Evolutionary conservation across 2,797 vertebrate genomes (phyloP), one percentile per base, ranked within the genome.

Genomic region (Anas capensis): DNA sequence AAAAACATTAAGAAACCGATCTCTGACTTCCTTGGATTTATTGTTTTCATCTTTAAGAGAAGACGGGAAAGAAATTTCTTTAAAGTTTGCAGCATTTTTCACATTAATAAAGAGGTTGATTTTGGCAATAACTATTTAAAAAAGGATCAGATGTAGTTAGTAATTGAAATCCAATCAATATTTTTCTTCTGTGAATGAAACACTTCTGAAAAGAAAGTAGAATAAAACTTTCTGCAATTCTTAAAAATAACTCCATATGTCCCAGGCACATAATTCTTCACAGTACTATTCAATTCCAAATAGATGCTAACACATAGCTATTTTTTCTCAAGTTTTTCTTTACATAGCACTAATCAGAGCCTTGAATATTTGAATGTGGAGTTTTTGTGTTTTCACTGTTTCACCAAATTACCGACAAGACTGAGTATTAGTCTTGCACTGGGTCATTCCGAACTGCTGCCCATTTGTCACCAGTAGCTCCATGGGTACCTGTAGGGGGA

Each of bases 1-100:
- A 88, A 93, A 44, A 5, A 72, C 56, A 78, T 70, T 53, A 36
- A 69, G 83, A 76, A 90, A n/a, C 56, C 91, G 81, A 80, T 87
- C 15, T 7, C 33, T 57, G 38, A 70, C 27, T 49, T 24, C 10
- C 94, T 80, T 72, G 31, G 31, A 62, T 88, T 87, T 75, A 24
- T 42, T 92, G 46, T 83, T 86, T 51, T 86, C 33, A 31, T 40
- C 3, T 89, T 27, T 70, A 79, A 33, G 8, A 80, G 11, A 9
- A 86, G 5, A 53, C 65, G 29, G 44, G 40, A 86, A 94, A 86
- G 15, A 83, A 82, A 77, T 8, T 29, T 54, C 56, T 5, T 65
- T 72, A 44, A 72, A 66, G 15, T 86, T 60, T 79, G 11, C 58
- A 69, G 18, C 14, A 4, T 72, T 84, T 82, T 82, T 51, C 2